Evolutionary conservation across 2,888 invertebrate genomes (phyloP), one percentile per base, ranked within the genome.

Genomic region (Conistra vaccinii): DNA sequence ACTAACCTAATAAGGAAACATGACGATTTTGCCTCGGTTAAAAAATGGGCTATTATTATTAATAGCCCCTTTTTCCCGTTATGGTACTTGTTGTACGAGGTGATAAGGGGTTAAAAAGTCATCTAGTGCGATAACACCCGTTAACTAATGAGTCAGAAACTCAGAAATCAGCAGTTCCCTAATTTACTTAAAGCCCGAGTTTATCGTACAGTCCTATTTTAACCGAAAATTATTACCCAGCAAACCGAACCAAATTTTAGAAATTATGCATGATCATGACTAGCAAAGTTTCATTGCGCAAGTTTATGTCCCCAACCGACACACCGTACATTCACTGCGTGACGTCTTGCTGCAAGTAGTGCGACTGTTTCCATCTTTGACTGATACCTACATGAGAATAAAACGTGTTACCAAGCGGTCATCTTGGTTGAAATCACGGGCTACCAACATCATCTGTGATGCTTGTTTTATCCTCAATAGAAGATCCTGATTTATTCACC

Each of bases 1-100:
- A 57, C 53, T 45, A 69, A 63, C 66, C 1, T 45, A 76, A 76
- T 63, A 81, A 73, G 85, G 72, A 81, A 73, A 58, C 66, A 61
- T 70, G 82, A 76, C 35, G 66, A 48, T 57, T 45, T 57, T 45
- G 53, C n/a, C 12, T 61, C 39, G 42, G 12, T 23, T 73, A 60
- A 26, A 60, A 80, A 80, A n/a, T n/a, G n/a, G n/a, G n/a, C n/a
- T n/a, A n/a, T n/a, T n/a, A n/a, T n/a, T n/a, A n/a, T n/a, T 67
- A 63, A 62, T 32, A 42, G 26, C 35, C 10, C 26, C 10, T 80
- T 71, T 61, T 73, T 66, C 20, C 48, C n/a, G 12, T 42, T 68
- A 17, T 69, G n/a, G 39, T 69, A 61, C 45, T 39, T 62, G 23
- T 45, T 20, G 42, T 67, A 67, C 17, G 20, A 77, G 20, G 12